Evolutionary conservation across 2,797 vertebrate genomes (phyloP), one percentile per base, ranked within the genome.

Genomic region (Buceros bicornis): DNA sequence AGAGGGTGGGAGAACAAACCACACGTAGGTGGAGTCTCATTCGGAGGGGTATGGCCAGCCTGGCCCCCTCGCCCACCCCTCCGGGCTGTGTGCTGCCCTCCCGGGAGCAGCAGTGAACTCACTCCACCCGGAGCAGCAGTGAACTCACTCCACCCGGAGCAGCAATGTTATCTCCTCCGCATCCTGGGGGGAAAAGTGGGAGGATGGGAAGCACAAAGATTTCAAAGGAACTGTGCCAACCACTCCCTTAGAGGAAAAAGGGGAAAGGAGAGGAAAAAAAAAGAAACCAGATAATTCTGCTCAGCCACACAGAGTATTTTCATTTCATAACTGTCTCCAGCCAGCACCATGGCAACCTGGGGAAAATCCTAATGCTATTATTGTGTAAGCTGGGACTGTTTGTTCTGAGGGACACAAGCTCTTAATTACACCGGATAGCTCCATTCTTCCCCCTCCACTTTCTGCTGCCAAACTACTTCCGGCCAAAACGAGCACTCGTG

Each of bases 301-400:
- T 96, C 95, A 87, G 95, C 89, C 87, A 94, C 89, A 97, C 91
- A 90, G n/a, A 90, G 94, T 95, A 93, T 93, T 94, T 95, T 95
- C 83, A 96, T 97, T 97, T 97, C 96, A 97, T 97, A 97, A 97
- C 96, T 83, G 91, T 87, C 96, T 97, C 95, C 93, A 95, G 93
- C 74, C 86, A 96, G 93, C 87, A 81, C 97, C 95, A 97, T 96
- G 90, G 97, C 94, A 97, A 97, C 95, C 85, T 93, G 92, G 81
- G 92, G 96, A 97, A 96, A 97, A 96, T 94, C 95, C 95, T 90
- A 96, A 94, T 96, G 93, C 92, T 97, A 94, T 93, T 95, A 95
- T 91, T 88, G 93, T 96, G 95, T 89, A 94, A 94, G 91, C 74
- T 90, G 83, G 96, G 78, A 96, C 93, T 95, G 85, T 95, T 96